Evolutionary conservation across 2,113 vertebrate genomes (phyloP).

Genomic region (Rhinichthys klamathensis): DNA sequence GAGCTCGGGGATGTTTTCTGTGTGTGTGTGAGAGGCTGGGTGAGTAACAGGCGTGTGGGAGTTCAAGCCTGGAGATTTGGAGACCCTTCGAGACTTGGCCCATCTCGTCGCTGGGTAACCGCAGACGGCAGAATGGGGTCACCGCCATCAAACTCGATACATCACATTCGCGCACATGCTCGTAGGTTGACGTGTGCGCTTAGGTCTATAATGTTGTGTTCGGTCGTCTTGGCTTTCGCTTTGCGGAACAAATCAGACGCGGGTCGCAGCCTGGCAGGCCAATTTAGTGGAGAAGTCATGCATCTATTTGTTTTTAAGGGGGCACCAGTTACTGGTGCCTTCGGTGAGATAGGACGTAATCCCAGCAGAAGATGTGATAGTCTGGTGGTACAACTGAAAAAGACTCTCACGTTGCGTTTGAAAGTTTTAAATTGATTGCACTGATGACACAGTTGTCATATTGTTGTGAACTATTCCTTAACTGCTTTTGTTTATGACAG

Average conservation of each 20-base stretch:
- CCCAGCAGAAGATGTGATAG: neutral
- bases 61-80: slow-evolving; percentile 49
- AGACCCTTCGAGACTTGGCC: slow-evolving; percentile 59
- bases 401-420: neutral
- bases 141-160: slow-evolving; percentile 73
- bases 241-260: neutral
- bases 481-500: too few species aligned
- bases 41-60: slow-evolving; percentile 13
- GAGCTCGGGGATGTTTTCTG: slow-evolving; percentile 26
- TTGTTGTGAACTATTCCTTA: neutral
- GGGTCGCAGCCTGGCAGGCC: neutral
- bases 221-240: neutral
- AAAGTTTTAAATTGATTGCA: neutral
- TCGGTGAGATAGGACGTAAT: neutral
- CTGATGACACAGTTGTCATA: neutral
- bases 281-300: neutral
- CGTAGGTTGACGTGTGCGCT: neutral
- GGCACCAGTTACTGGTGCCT: neutral
- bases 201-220: slow-evolving; percentile 7
- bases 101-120: slow-evolving; percentile 68
- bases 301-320: neutral
- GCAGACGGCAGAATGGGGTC: slow-evolving; percentile 78
- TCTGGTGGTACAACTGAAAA: neutral
- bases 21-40: slow-evolving; percentile 22
- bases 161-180: slow-evolving; percentile 53